Conservation (phyloP, 2,888 invertebrate species). For the Patella caerulea region DNA sequence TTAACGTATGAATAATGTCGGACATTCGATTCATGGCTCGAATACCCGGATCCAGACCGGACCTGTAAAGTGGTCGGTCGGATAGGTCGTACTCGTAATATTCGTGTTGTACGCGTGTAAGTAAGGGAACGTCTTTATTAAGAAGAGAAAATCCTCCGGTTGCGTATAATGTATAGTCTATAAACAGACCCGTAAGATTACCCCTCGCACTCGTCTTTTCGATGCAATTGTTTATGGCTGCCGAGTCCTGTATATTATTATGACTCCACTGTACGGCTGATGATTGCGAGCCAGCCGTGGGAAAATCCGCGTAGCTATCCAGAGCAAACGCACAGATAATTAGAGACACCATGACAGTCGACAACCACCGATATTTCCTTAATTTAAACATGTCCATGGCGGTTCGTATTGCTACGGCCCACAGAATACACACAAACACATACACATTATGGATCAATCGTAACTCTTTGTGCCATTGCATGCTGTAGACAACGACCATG, state of each 20-base stretch:
- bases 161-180: background rate
- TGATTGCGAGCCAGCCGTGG: background rate
- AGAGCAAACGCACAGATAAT: background rate
- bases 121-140: background rate
- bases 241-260: background rate
- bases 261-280: background rate
- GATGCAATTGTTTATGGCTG: background rate
- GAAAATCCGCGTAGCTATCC: background rate
- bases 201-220: background rate
- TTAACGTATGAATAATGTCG: background rate
- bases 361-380: background rate
- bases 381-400: background rate
- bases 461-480: background rate
- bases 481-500: background rate
- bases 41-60: background rate
- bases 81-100: constrained; percentile 6
- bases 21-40: constrained; percentile 7
- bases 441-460: constrained; percentile 56
- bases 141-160: background rate
- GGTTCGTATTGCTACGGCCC: constrained; percentile 28
- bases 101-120: background rate
- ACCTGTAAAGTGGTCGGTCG: background rate
- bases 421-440: constrained; percentile 47
- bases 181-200: background rate
- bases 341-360: background rate